A percentile compares a stretch with the other conserved stretches of the same genome.
Evolutionary conservation across 2,888 invertebrate genomes (phyloP).

Genomic region (Diaphora mendica): DNA sequence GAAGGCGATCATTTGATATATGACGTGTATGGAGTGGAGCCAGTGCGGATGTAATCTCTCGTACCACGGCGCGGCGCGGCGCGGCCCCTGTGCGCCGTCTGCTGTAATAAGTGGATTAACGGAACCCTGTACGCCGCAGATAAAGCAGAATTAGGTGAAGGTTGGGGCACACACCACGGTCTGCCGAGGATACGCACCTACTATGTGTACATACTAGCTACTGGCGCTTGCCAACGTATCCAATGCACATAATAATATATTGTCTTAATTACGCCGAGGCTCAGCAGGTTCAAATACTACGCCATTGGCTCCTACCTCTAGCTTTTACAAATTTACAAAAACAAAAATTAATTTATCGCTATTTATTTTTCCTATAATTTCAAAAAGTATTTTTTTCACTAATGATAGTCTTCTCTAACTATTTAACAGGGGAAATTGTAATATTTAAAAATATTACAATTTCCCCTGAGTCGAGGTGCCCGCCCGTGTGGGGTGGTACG

Average conservation of each 20-base stretch:
- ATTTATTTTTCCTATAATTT: too few relatives aligned
- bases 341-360: too few relatives aligned
- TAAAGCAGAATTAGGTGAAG: constrained; percentile 35
- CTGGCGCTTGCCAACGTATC: not conserved
- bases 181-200: not conserved
- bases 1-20: not conserved
- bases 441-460: not conserved
- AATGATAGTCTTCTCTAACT: not conserved
- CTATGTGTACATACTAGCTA: not conserved
- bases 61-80: not conserved
- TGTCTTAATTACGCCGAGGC: not conserved
- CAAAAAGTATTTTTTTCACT: too few relatives aligned
- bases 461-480: not conserved
- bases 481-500: not conserved
- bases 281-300: not conserved
- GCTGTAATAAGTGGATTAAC: constrained; percentile 28
- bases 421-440: not conserved
- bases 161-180: constrained; percentile 12
- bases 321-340: not conserved
- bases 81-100: not conserved
- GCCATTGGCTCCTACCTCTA: not conserved
- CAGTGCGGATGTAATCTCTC: not conserved
- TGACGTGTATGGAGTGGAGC: not conserved
- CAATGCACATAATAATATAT: not conserved
- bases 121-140: constrained; percentile 26